phyloP scores from a whole-genome alignment of 2,113 vertebrate genomes.

The Corythornis vintsioides region DNA sequence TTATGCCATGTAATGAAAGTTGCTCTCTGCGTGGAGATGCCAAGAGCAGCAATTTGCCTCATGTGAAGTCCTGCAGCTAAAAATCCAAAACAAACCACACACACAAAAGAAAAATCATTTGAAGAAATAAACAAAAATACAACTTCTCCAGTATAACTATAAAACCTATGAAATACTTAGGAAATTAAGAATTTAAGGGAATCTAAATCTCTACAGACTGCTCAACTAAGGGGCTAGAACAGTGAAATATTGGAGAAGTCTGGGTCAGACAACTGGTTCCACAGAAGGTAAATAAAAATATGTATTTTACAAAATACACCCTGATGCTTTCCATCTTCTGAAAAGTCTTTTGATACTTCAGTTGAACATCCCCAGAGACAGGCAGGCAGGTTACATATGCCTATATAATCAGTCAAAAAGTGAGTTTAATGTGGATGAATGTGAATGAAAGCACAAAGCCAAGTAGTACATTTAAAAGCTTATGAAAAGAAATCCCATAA shows the following conservation, averaged over 20 bases:
- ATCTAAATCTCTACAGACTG: not conserved
- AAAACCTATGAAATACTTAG: not conserved
- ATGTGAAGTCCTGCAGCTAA: slow-evolving; percentile 88
- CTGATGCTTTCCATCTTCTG: not conserved
- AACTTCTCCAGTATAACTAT: not conserved
- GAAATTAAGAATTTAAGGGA: not conserved
- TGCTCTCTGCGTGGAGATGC: slow-evolving; percentile 91
- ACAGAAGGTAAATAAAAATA: not conserved
- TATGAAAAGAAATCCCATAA: not conserved
- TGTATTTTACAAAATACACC: not conserved
- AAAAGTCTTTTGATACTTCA: not conserved
- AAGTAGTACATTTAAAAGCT: not conserved
- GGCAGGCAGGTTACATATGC: not conserved
- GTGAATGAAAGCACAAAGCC: not conserved
- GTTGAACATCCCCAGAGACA: not conserved
- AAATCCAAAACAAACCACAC: not conserved
- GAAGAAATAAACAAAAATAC: not conserved
- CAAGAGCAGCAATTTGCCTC: slow-evolving; percentile 87
- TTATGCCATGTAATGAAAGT: slow-evolving; percentile 96
- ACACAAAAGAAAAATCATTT: not conserved
- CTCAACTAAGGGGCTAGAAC: not conserved
- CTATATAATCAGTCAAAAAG: not conserved
- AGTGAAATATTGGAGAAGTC: not conserved
- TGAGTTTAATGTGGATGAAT: not conserved
- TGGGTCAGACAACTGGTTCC: not conserved